Conservation (phyloP, 2,888 invertebrate species). For the Nesidiocoris tenuis region DNA sequence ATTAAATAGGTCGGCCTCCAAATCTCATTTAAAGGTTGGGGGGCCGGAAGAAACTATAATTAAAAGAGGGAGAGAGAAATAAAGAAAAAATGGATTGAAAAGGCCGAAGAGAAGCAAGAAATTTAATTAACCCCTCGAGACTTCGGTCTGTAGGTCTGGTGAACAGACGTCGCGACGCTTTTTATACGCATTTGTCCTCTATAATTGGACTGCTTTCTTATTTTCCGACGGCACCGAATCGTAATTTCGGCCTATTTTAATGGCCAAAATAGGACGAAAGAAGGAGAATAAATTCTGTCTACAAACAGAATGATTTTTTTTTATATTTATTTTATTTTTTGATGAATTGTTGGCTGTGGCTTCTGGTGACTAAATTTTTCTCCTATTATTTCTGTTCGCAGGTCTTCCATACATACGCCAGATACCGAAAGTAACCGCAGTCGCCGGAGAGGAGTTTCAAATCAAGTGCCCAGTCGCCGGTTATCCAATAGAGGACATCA, state of each 20-base stretch:
- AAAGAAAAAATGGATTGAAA: neutral
- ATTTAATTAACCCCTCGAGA: neutral
- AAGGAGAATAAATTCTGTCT: too few species aligned
- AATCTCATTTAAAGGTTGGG: neutral
- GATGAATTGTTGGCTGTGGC: too few species aligned
- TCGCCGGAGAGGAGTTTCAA: conserved; percentile 72
- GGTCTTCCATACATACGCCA: conserved; percentile 76
- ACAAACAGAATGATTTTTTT: too few species aligned
- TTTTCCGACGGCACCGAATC: neutral
- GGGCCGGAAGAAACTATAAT: neutral
- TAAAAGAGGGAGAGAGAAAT: neutral
- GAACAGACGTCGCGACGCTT: neutral
- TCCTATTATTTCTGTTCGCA: too few species aligned
- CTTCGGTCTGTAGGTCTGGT: neutral
- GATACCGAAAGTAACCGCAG: conserved; percentile 78
- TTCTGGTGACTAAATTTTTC: too few species aligned
- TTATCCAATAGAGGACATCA: conserved; percentile 76
- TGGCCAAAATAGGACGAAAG: neutral
- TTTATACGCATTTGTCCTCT: neutral
- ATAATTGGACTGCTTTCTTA: neutral
- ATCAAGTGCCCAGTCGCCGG: conserved; percentile 80
- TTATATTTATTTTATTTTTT: too few species aligned
- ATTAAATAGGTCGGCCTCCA: neutral
- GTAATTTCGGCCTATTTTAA: neutral
- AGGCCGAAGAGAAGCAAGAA: neutral